Evolutionary conservation across 2,113 vertebrate genomes (phyloP), one percentile per base, ranked within the genome.

Genomic region (Todiramphus chloris): DNA sequence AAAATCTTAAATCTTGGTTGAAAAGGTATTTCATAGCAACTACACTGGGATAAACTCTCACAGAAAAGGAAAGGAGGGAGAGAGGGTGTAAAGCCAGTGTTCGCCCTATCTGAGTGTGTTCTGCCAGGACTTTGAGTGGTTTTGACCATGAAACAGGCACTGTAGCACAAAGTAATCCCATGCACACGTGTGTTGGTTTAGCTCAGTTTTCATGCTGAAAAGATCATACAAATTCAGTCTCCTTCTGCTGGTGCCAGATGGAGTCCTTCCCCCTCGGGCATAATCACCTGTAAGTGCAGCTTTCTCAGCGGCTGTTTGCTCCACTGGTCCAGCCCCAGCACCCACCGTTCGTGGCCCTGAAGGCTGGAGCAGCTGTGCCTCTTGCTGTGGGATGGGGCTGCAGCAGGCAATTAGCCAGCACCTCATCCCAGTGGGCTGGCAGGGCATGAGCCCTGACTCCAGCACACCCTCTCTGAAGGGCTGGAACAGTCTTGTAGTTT

Each of bases 361-460:
- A 6, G 1, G 3, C 55, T 14, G 43, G 18, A 74, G 43, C 50
- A 62, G 58, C 62, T 31, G 27, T 30, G 35, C 18, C 33, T 21
- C 30, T 18, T 9, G 0, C 24, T 16, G 64, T 24, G 76, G 44
- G 43, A 17, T 23, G 70, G 30, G 63, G 39, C 56, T 44, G 43
- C 68, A 69, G 60, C 2, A 0, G 1, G 4, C 35, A 2, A 11
- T 8, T 6, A 44, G n/a, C n/a, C 48, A 59, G 76, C 37, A 17
- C n/a, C 53, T 56, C n/a, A 2, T 6, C n/a, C 56, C 60, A 14
- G 6, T 37, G 62, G 37, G 48, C 25, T 50, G 41, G 72, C 53
- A 58, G 46, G 35, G n/a, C 18, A 4, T 21, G 43, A 55, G 55
- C 37, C 58, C 43, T 4, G 14, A 27, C 51, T 70, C 13, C 56